Evolutionary conservation across 2,113 vertebrate genomes (phyloP).

Genomic region (Trichomycterus rosablanca): DNA sequence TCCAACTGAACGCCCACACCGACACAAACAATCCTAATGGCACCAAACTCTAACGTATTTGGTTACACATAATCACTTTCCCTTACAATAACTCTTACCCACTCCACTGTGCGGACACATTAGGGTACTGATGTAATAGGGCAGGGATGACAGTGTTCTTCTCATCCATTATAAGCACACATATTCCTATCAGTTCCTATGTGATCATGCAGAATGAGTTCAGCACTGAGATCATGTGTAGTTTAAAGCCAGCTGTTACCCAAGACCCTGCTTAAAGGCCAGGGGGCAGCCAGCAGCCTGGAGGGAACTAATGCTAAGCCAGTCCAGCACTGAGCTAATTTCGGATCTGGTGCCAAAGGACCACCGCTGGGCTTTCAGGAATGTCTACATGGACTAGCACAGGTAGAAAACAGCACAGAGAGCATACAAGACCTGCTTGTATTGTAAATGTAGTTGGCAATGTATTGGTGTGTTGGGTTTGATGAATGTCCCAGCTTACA

Average conservation of each 20-base stretch:
- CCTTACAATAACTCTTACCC: slow-evolving; percentile 4
- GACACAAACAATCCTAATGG: slow-evolving; percentile 13
- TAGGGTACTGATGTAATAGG: slow-evolving; percentile 28
- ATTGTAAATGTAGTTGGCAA: neutral
- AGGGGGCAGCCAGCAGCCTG: neutral
- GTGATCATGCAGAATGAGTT: slow-evolving; percentile 8
- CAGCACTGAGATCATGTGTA: slow-evolving; percentile 29
- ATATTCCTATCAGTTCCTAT: slow-evolving; percentile 20
- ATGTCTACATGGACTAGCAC: slow-evolving; percentile 18
- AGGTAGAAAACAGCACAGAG: slow-evolving; percentile 15
- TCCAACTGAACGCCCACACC: slow-evolving; percentile 9
- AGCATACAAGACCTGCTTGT: too few relatives aligned
- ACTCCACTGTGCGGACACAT: slow-evolving; percentile 21
- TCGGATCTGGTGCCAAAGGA: slow-evolving; percentile 19
- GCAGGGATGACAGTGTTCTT: slow-evolving; percentile 24
- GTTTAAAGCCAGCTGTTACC: slow-evolving; percentile 24
- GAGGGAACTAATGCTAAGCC: slow-evolving; percentile 18
- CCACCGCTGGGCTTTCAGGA: slow-evolving; percentile 8
- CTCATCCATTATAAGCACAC: slow-evolving; percentile 23
- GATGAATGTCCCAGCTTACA: too few relatives aligned
- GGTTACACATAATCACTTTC: slow-evolving; percentile 6
- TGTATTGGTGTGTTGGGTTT: too few relatives aligned
- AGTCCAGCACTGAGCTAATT: slow-evolving; percentile 30
- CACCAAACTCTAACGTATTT: slow-evolving; percentile 4
- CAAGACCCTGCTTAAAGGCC: slow-evolving; percentile 20